Conservation (phyloP, 2,888 invertebrate species). For the Pycnomerus fuliginosus region DNA sequence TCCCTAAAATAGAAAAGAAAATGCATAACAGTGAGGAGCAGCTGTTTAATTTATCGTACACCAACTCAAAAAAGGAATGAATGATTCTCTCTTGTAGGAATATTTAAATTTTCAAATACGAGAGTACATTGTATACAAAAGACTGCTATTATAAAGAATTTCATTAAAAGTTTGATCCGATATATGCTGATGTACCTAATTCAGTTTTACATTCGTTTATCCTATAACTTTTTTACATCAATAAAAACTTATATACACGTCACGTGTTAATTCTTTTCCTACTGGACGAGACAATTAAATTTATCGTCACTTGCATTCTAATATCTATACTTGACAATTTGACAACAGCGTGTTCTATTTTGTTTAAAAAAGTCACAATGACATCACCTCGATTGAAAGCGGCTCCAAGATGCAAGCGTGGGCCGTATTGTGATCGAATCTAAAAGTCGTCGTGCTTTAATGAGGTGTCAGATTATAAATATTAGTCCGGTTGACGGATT, state of each 20-base stretch:
- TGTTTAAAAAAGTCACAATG: too few relatives aligned
- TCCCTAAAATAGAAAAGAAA: background rate
- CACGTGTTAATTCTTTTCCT: background rate
- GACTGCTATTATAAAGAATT: background rate
- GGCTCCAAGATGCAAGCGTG: constrained; percentile 1
- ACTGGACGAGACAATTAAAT: background rate
- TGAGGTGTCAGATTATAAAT: constrained; percentile 41
- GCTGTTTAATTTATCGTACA: background rate
- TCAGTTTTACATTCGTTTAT: too few relatives aligned
- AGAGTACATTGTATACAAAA: background rate
- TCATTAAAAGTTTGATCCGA: background rate
- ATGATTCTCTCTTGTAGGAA: background rate
- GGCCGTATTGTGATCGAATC: constrained; percentile 1
- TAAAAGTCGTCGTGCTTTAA: constrained; percentile 27
- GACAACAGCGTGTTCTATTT: too few relatives aligned
- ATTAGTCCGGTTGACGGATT: constrained; percentile 32
- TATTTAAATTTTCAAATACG: background rate
- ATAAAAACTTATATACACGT: too few relatives aligned
- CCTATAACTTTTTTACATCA: too few relatives aligned
- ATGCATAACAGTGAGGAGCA: background rate
- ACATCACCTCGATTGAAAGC: too few relatives aligned
- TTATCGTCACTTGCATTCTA: too few relatives aligned
- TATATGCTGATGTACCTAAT: too few relatives aligned
- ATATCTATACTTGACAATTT: too few relatives aligned
- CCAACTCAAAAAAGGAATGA: background rate